Evolutionary conservation across 2,797 vertebrate genomes (phyloP).

Genomic region (Remorina albescens): DNA sequence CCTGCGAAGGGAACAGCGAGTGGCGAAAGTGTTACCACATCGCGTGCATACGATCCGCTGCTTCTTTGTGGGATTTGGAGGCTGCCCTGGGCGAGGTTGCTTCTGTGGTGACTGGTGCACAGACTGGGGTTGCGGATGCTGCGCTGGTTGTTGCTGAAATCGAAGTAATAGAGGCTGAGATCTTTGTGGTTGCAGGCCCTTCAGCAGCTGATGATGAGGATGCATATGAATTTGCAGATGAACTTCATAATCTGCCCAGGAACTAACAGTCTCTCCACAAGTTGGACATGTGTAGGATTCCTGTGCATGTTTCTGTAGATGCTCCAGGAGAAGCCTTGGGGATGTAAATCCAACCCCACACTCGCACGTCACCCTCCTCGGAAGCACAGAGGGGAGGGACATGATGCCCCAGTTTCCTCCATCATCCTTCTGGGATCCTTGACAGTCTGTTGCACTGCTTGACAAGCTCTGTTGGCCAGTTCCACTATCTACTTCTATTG

Average conservation of each 20-base stretch:
- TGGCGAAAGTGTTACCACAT: slow-evolving; percentile 82
- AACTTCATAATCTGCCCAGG: slow-evolving; percentile 86
- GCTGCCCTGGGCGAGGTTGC: slow-evolving; percentile 23
- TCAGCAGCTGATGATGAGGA: slow-evolving; percentile 71
- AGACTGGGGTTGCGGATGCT: slow-evolving; percentile 28
- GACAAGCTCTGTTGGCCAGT: slow-evolving; percentile 36
- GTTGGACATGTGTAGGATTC: slow-evolving; percentile 86
- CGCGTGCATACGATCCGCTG: slow-evolving; percentile 71
- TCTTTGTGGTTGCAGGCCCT: slow-evolving; percentile 64
- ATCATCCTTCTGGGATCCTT: slow-evolving; percentile 59
- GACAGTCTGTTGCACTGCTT: slow-evolving; percentile 46
- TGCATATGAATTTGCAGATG: slow-evolving; percentile 85
- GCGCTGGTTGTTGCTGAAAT: slow-evolving; percentile 63
- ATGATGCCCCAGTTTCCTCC: slow-evolving; percentile 83
- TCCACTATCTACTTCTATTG: slow-evolving; percentile 11
- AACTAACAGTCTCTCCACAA: slow-evolving; percentile 85
- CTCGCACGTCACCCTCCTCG: slow-evolving; percentile 86
- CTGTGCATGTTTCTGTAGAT: slow-evolving; percentile 85
- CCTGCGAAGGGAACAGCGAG: slow-evolving; percentile 80
- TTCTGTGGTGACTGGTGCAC: slow-evolving; percentile 52
- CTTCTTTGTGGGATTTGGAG: slow-evolving; percentile 51
- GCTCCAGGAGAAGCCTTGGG: slow-evolving; percentile 84
- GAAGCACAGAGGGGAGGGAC: slow-evolving; percentile 86
- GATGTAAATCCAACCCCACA: slow-evolving; percentile 85
- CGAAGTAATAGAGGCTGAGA: slow-evolving; percentile 74